phyloP scores from a whole-genome alignment of 2,888 invertebrate genomes.

The Drosophila parthenogenetica region DNA sequence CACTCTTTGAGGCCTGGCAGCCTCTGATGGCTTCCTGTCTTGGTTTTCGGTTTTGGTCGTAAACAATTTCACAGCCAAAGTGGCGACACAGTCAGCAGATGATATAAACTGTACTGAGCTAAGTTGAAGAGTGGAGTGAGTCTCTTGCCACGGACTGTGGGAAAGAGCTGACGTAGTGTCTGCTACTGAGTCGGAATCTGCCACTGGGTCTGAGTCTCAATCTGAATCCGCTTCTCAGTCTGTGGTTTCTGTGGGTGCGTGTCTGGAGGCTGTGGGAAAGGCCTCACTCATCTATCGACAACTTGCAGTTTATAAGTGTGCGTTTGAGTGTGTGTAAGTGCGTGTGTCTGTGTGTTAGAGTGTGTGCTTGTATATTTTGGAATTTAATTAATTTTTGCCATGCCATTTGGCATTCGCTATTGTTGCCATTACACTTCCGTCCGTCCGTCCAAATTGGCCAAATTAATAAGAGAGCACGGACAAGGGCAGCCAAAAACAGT shows the following conservation, averaged over 20 bases:
- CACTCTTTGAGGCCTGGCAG: slow-evolving; percentile 39
- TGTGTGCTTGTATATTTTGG: slow-evolving; percentile 42
- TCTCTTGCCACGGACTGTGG: slow-evolving; percentile 40
- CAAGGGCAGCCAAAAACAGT: slow-evolving; percentile 39
- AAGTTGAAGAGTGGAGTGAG: slow-evolving; percentile 5
- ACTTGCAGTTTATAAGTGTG: slow-evolving; percentile 1
- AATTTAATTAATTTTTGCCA: slow-evolving; percentile 69
- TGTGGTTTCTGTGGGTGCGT: slow-evolving; percentile 55
- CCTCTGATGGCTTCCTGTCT: slow-evolving; percentile 63
- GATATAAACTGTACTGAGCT: background rate
- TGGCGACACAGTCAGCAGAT: slow-evolving; percentile 46
- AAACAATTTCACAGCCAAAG: slow-evolving; percentile 63
- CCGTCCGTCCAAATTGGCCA: slow-evolving; percentile 60
- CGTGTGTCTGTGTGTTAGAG: background rate
- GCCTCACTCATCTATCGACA: slow-evolving; percentile 18
- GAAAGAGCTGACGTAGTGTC: slow-evolving; percentile 39
- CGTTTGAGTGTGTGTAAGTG: background rate
- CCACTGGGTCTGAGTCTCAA: slow-evolving; percentile 2
- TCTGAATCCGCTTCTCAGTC: slow-evolving; percentile 7
- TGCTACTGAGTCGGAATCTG: slow-evolving; percentile 27
- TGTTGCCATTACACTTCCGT: slow-evolving; percentile 59
- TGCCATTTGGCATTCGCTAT: slow-evolving; percentile 43
- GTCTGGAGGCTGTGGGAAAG: slow-evolving; percentile 54
- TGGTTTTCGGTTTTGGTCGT: slow-evolving; percentile 56
- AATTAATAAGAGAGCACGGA: slow-evolving; percentile 65